Evolutionary conservation across 2,113 vertebrate genomes (phyloP).

Genomic region (Elanoides forficatus): DNA sequence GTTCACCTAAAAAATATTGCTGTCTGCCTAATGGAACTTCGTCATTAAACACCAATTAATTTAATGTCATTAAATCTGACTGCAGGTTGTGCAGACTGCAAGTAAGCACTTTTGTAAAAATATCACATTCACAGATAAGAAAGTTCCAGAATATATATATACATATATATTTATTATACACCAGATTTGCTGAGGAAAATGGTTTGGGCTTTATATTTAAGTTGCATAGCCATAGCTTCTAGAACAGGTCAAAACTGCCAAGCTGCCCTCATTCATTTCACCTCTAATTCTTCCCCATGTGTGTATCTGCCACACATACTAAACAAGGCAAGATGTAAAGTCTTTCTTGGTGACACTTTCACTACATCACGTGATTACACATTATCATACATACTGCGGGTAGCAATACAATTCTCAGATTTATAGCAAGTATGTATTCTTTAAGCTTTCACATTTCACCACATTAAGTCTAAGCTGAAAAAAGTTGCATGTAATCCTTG

Average conservation of each 20-base stretch:
- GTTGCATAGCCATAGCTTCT: neutral
- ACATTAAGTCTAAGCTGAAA: neutral
- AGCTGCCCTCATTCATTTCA: neutral
- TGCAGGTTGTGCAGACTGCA: neutral
- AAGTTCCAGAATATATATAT: neutral
- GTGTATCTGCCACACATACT: neutral
- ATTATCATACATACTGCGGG: accelerated
- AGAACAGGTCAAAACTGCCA: neutral
- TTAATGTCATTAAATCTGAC: neutral
- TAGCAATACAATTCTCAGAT: neutral
- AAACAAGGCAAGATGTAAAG: neutral
- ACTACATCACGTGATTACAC: no score
- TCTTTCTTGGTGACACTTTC: neutral
- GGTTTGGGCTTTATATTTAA: neutral
- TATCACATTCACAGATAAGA: neutral
- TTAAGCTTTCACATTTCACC: neutral
- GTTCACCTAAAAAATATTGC: neutral
- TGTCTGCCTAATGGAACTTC: neutral
- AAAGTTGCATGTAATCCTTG: neutral
- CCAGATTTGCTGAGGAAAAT: neutral
- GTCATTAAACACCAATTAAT: neutral
- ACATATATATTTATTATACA: neutral
- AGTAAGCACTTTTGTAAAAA: neutral
- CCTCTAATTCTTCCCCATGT: neutral
- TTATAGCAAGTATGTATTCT: neutral